Base-by-base conservation (phyloP, 2,888 invertebrate genomes). In the Volucella zonaria region DNA sequence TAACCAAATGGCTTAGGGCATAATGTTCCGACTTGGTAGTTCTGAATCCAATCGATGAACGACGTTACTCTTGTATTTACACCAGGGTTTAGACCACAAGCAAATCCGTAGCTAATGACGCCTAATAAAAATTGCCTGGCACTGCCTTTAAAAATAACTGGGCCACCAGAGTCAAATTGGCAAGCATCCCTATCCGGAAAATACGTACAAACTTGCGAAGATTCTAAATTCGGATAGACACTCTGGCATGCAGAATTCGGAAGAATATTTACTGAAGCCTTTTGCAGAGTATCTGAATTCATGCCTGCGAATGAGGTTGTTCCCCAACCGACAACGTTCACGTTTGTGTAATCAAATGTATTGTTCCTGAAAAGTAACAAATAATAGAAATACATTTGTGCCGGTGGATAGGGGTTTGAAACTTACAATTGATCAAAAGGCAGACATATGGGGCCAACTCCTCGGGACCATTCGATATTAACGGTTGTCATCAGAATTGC, bases 391-490 rank as follows among this genome's bases (percentile, higher is more conserved):
- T 3, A 18, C 52, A 31, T 43, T 1, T 61, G 0, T 11, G 47
- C 0, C 0, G 6, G 6, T 15, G 1, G 18, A 54, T 0, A 43
- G 15, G 10, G 15, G 6, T 14, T 23, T 42, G 3, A n/a, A 38
- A 87, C 89, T 88, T 77, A 90, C 87, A 80, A 87, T 81, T 92
- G 92, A 49, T 90, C 88, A 82, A 94, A 93, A 0, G 95, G 95
- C 38, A 95, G 89, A 88, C 95, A 95, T 66, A 92, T 93, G 0
- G 95, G 95, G 0, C 94, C 94, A 9, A 95, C 93, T 56, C 92
- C 91, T 0, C 91, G 88, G 6, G 91, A 93, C 89, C 93, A 94
- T 4, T 86, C 82, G 0, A 95, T 94, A 0, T 78, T 38, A 0
- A 87, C 88, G 0, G 68, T 70, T 0, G 93, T 92, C 67, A 91